Base-by-base conservation (phyloP, 2,888 invertebrate species). In the Aleiodes leptofemur region DNA sequence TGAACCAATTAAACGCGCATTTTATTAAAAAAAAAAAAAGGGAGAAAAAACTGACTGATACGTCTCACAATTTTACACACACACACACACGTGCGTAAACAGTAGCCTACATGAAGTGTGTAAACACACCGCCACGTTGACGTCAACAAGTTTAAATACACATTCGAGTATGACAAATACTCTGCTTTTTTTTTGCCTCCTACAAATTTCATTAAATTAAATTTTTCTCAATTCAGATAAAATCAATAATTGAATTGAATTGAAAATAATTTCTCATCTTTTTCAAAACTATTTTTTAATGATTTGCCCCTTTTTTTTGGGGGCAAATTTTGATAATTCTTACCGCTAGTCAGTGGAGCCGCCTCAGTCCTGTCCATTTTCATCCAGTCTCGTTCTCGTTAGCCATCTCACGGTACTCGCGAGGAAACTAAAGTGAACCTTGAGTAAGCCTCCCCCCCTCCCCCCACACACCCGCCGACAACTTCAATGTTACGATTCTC, bases 321-420 rank as follows among this genome's bases (percentile, higher is more conserved):
- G 43, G 64, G 16, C 4, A 64, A 64, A 23, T 23, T 16, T 7
- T 16, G 59, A 11, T 23, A 59, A 9, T 51, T 56, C 79, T 79
- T 73, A 79, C 79, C 79, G 64, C 78, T 79, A 48, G 78, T 79
- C 34, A 79, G 74, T 50, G 78, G 76, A 56, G 76, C 77, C 51
- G 76, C 75, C 43, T 78, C 79, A 50, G 66, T 70, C 51, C 76
- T 76, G 69, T 76, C 77, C 70, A 74, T 75, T 74, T 43, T 59
- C 72, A 29, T 69, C 56, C 51, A 57, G 23, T 34, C 16, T n/a
- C 34, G 23, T 69, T 66, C 56, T 66, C 48, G 75, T 55, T 68
- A 53, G 77, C 77, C 74, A 73, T 75, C 76, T 77, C 72, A 55
- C 72, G 77, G 72, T 68, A 43, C 50, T 56, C 43, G 16, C 72